Percentiles rank a stretch among this genome's conserved stretches.
These are phyloP conservation scores for Nematopogon swammerdamellus DNA, from an alignment of 2,888 invertebrate species.

Conservation along the genomic window DNA sequence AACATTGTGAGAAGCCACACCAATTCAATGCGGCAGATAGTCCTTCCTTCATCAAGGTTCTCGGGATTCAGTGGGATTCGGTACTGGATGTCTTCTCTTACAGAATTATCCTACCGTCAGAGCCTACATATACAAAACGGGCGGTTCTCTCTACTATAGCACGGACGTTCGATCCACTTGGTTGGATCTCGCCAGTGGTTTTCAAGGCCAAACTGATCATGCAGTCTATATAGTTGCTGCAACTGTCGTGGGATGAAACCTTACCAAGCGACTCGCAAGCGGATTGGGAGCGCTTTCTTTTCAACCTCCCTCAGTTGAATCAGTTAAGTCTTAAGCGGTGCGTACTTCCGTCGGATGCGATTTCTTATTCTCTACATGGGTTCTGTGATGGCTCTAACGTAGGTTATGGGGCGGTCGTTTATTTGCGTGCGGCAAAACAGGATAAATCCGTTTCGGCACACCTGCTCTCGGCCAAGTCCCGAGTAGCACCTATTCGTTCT, in stretches of 20 bases:
- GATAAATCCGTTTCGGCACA: background rate
- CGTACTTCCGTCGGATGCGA: background rate
- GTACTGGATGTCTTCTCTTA: slow-evolving; percentile 1
- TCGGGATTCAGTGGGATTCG: slow-evolving; percentile 2
- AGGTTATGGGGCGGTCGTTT: slow-evolving; percentile 4
- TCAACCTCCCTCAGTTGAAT: background rate
- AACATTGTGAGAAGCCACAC: background rate
- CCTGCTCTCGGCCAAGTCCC: slow-evolving; percentile 2
- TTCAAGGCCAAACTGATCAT: slow-evolving; percentile 4
- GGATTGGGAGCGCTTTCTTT: background rate
- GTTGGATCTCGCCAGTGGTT: background rate
- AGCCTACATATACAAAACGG: background rate
- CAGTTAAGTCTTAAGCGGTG: background rate
- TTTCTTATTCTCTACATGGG: slow-evolving; percentile 1
- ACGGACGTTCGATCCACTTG: background rate
- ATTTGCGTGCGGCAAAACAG: background rate
- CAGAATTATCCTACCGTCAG: background rate
- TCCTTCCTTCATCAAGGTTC: background rate
- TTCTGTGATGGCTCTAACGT: slow-evolving; percentile 2
- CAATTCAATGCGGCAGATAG: background rate
- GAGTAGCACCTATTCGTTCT: slow-evolving; percentile 3
- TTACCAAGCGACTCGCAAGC: too few relatives aligned
- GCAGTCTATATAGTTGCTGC: background rate
- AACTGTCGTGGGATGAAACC: slow-evolving; percentile 1
- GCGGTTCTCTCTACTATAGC: background rate